Evolutionary conservation across 1,140 invertebrate genomes (phyloP).

Genomic region (Pseudoatta argentina): DNA sequence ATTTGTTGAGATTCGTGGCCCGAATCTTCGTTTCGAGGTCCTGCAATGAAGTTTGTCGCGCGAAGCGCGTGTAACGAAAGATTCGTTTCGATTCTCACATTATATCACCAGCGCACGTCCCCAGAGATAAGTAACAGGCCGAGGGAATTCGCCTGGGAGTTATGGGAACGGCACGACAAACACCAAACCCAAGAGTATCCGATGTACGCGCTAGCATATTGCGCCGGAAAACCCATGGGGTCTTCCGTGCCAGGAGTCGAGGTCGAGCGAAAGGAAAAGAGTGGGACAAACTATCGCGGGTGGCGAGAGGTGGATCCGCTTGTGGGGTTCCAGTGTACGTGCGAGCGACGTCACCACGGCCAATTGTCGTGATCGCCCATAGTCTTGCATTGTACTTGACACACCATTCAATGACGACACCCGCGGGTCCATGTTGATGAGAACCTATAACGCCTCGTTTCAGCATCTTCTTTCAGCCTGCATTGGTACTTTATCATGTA

Average conservation of each 20-base stretch:
- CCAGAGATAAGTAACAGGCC: slow-evolving; percentile 76
- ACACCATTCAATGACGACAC: slow-evolving; percentile 68
- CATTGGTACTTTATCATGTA: neutral
- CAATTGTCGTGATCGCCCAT: slow-evolving; percentile 72
- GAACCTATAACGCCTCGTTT: neutral
- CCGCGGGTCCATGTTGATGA: slow-evolving; percentile 61
- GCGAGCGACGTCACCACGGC: slow-evolving; percentile 78
- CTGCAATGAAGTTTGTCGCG: slow-evolving; percentile 2
- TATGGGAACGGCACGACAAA: slow-evolving; percentile 82
- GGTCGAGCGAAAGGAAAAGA: slow-evolving; percentile 45
- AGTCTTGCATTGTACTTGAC: slow-evolving; percentile 67
- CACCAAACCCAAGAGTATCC: slow-evolving; percentile 81
- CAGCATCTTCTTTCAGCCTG: slow-evolving; percentile 21
- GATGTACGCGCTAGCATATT: slow-evolving; percentile 83
- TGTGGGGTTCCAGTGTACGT: slow-evolving; percentile 54
- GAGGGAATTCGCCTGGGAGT: slow-evolving; percentile 77
- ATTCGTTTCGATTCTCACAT: slow-evolving; percentile 83
- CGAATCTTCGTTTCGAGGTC: neutral
- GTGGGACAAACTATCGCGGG: slow-evolving; percentile 18
- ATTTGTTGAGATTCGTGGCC: neutral
- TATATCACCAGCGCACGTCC: slow-evolving; percentile 80
- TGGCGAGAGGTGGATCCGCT: slow-evolving; percentile 33
- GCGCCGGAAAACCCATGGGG: slow-evolving; percentile 79
- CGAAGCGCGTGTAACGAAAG: slow-evolving; percentile 52
- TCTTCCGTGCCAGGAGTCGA: slow-evolving; percentile 81